Conservation (phyloP, 2,888 invertebrate species). For the Ophion slaviceki region DNA sequence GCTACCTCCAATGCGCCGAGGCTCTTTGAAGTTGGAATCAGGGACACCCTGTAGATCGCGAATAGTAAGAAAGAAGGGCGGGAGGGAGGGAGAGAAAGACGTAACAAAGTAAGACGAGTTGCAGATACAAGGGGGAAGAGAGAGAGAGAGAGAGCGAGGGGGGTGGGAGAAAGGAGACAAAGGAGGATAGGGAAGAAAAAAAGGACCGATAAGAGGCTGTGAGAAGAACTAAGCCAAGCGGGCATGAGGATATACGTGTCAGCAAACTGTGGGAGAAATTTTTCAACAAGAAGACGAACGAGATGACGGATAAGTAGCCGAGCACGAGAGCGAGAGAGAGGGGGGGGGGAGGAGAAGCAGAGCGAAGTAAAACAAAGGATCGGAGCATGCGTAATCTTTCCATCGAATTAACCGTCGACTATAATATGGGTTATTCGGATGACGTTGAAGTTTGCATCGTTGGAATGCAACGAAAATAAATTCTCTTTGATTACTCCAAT, state of each 20-base stretch:
- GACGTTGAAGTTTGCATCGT: background rate
- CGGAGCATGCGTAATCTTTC: constrained; percentile 29
- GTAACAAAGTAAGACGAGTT: constrained; percentile 20
- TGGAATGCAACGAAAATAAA: background rate
- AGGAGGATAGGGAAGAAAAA: constrained; percentile 29
- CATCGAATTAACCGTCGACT: constrained; percentile 27
- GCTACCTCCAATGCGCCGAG: no score
- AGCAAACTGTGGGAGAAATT: constrained; percentile 49
- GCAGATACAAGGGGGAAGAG: constrained; percentile 2
- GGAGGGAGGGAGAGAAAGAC: background rate
- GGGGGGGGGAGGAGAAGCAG: constrained; percentile 11
- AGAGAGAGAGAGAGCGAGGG: background rate
- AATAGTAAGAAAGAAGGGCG: background rate
- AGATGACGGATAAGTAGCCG: constrained; percentile 26
- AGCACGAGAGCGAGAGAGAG: background rate
- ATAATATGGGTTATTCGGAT: background rate
- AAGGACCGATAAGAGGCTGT: constrained; percentile 63
- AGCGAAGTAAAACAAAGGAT: constrained; percentile 32
- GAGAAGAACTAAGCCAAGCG: constrained; percentile 61
- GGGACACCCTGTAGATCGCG: background rate
- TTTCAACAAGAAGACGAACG: constrained; percentile 9
- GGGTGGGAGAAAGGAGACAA: constrained; percentile 9
- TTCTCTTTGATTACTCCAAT: background rate
- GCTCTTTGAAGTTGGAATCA: no score
- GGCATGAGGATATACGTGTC: constrained; percentile 62